Conservation (phyloP, 2,888 invertebrate species). For the Amblyjoppa fuscipennis region DNA sequence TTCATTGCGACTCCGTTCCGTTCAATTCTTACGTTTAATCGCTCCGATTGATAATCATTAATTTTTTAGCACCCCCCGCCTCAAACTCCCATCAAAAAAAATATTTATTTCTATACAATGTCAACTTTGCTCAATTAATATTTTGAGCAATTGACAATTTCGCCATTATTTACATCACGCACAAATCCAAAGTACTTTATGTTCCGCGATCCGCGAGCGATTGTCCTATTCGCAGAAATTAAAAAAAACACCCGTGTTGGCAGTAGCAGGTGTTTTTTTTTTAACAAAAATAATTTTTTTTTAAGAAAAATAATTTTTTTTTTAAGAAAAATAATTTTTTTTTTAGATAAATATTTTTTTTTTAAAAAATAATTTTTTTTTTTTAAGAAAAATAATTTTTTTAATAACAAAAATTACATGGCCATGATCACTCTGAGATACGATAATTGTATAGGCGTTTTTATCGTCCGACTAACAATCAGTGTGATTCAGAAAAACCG, state of each 20-base stretch:
- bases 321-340: neutral
- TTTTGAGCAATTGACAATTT: neutral
- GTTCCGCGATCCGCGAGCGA: constrained; percentile 8
- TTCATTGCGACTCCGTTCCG: neutral
- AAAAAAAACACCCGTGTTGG: neutral
- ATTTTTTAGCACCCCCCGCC: neutral
- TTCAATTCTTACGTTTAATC: neutral
- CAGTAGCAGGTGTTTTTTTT: neutral
- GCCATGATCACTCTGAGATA: neutral
- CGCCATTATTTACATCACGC: neutral
- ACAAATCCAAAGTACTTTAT: constrained; percentile 24
- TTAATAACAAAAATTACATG: neutral
- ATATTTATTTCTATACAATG: neutral
- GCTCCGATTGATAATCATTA: constrained; percentile 16
- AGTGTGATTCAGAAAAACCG: constrained; percentile 42
- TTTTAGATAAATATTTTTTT: neutral
- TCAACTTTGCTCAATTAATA: neutral
- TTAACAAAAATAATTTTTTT: neutral
- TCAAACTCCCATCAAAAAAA: neutral
- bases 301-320: neutral
- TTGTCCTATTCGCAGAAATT: neutral
- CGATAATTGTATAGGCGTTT: constrained; percentile 18
- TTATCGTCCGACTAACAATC: constrained; percentile 25
- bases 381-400: neutral
- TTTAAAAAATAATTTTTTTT: neutral